Evolutionary conservation across 2,797 vertebrate genomes (phyloP).

Genomic region (Cercopithecus mitis): DNA sequence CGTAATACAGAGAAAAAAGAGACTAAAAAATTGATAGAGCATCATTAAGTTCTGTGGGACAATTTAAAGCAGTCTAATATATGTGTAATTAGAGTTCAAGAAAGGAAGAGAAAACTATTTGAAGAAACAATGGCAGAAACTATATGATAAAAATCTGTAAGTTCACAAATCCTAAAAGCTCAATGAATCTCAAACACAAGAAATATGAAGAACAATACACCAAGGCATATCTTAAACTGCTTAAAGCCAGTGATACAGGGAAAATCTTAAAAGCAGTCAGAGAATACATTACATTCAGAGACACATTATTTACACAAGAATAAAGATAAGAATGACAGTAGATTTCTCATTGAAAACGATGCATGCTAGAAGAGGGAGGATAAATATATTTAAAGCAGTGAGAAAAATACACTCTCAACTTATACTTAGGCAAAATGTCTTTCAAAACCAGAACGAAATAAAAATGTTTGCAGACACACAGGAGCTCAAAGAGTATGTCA

Average conservation of each 20-base stretch:
- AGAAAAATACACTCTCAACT: neutral
- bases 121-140: slow-evolving; percentile 1
- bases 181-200: neutral
- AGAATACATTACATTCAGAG: neutral
- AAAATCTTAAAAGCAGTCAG: slow-evolving; percentile 1
- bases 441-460: neutral
- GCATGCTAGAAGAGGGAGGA: neutral
- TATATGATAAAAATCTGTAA: neutral
- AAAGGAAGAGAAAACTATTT: neutral
- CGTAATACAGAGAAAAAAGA: neutral
- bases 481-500: neutral
- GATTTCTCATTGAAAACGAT: slow-evolving; percentile 11
- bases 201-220: slow-evolving; percentile 29
- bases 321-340: neutral
- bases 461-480: neutral
- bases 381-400: neutral
- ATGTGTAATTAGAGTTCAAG: neutral
- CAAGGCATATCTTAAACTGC: neutral
- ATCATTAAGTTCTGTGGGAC: neutral
- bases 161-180: slow-evolving; percentile 3
- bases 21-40: neutral
- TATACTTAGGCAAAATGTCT: neutral
- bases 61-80: neutral
- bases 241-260: slow-evolving; percentile 20
- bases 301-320: neutral